phyloP scores from a whole-genome alignment of 2,888 invertebrate species.

The Pinctada fucata region DNA sequence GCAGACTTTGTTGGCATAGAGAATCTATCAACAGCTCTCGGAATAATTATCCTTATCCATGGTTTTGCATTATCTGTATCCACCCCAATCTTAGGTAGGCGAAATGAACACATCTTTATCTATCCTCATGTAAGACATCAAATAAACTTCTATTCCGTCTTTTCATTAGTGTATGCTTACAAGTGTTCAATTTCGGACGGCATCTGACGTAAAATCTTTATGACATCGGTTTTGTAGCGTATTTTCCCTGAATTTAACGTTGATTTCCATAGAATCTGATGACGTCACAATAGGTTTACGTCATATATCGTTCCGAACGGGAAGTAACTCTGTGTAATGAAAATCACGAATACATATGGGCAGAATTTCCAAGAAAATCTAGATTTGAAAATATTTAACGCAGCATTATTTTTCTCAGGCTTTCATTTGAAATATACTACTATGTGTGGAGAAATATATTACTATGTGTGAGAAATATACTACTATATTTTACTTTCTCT shows the following conservation, averaged over 20 bases:
- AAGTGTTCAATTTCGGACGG: background rate
- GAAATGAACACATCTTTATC: background rate
- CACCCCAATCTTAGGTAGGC: slow-evolving; percentile 54
- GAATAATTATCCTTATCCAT: slow-evolving; percentile 46
- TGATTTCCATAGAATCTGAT: no score
- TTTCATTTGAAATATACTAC: no score
- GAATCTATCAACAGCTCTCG: slow-evolving; percentile 50
- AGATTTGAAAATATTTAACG: no score
- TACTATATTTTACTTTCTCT: background rate
- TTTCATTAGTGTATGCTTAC: background rate
- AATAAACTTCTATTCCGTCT: background rate
- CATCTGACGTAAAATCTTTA: no score
- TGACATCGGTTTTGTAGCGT: background rate
- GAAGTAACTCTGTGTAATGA: no score
- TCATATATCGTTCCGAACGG: no score
- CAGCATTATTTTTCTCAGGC: no score
- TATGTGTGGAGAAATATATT: no score
- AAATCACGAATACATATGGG: background rate
- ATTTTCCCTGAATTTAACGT: no score
- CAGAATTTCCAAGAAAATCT: background rate
- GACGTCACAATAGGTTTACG: no score
- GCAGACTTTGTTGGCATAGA: slow-evolving; percentile 58
- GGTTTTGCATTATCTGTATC: slow-evolving; percentile 43
- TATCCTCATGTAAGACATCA: background rate
- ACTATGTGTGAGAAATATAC: no score